A percentile compares a stretch with the other conserved stretches of the same genome.
Conservation (phyloP, 2,888 invertebrate genomes). For the Glomeris marginata region DNA sequence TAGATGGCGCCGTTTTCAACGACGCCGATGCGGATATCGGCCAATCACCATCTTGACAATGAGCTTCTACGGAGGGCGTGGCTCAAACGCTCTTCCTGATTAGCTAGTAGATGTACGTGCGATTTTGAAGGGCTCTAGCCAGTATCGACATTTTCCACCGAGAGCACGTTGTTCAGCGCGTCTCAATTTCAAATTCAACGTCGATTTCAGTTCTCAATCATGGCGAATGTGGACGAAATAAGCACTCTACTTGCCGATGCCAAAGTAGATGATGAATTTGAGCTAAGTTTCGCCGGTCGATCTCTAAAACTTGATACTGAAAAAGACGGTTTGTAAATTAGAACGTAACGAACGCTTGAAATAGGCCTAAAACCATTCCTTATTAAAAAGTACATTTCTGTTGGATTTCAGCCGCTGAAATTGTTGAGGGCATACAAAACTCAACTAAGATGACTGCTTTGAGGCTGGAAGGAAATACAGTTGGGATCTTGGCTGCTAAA, state of each 20-base stretch:
- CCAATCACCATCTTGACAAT: no score
- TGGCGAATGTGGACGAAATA: slow-evolving; percentile 18
- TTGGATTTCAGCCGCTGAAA: slow-evolving; percentile 32
- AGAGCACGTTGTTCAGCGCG: no score
- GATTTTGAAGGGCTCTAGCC: no score
- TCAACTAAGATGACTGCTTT: slow-evolving; percentile 54
- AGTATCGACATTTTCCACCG: no score
- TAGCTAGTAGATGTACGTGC: no score
- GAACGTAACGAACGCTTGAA: neutral
- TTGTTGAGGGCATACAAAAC: slow-evolving; percentile 57
- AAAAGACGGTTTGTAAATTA: slow-evolving; percentile 55
- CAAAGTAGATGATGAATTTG: slow-evolving; percentile 27
- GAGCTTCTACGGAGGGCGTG: no score
- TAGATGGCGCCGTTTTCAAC: no score
- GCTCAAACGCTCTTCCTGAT: no score
- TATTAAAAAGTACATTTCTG: slow-evolving; percentile 4
- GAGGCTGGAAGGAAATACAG: slow-evolving; percentile 79
- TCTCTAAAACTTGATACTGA: slow-evolving; percentile 60
- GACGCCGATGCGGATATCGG: no score
- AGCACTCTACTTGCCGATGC: slow-evolving; percentile 25
- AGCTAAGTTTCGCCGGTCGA: slow-evolving; percentile 67
- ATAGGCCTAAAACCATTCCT: neutral
- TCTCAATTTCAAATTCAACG: no score
- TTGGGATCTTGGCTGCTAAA: slow-evolving; percentile 76
- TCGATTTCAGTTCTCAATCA: neutral